phyloP scores from a whole-genome alignment of 2,797 vertebrate genomes.

The Hybognathus amarus region DNA sequence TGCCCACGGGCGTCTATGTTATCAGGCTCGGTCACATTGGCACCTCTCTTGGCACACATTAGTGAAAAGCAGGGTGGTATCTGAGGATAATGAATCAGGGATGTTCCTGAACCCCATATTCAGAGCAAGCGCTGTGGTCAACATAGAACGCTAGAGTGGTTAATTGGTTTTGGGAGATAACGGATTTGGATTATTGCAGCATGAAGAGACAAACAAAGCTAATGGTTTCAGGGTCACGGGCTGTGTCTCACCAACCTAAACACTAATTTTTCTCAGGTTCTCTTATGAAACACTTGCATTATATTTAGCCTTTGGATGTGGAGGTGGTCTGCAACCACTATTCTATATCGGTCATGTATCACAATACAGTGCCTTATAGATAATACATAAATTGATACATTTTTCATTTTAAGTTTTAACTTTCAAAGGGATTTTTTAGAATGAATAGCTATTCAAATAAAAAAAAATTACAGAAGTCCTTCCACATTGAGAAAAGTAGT shows the following conservation, averaged over 20 bases:
- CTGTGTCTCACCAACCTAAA: conserved; percentile 14
- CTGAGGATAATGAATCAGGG: conserved; percentile 64
- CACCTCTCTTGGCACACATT: conserved; percentile 62
- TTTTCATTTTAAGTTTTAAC: no score
- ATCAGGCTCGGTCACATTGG: conserved; percentile 74
- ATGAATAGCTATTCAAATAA: no score
- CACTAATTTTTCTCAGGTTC: background rate
- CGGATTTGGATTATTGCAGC: conserved; percentile 75
- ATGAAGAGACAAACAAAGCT: conserved; percentile 68
- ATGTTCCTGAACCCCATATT: conserved; percentile 68
- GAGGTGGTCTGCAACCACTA: background rate
- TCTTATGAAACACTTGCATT: background rate
- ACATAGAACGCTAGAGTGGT: conserved; percentile 71
- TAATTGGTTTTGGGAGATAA: conserved; percentile 82
- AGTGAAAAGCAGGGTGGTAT: conserved; percentile 56
- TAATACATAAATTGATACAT: no score
- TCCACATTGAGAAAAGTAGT: no score
- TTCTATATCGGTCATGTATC: background rate
- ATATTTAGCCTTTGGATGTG: background rate
- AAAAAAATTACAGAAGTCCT: no score
- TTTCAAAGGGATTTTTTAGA: no score
- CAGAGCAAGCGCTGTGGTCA: conserved; percentile 77
- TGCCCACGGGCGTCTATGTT: conserved; percentile 63
- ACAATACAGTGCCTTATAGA: background rate
- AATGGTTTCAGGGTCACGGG: conserved; percentile 72